Evolutionary conservation across 2,797 vertebrate genomes (phyloP).

Genomic region (Acanthis flammea): DNA sequence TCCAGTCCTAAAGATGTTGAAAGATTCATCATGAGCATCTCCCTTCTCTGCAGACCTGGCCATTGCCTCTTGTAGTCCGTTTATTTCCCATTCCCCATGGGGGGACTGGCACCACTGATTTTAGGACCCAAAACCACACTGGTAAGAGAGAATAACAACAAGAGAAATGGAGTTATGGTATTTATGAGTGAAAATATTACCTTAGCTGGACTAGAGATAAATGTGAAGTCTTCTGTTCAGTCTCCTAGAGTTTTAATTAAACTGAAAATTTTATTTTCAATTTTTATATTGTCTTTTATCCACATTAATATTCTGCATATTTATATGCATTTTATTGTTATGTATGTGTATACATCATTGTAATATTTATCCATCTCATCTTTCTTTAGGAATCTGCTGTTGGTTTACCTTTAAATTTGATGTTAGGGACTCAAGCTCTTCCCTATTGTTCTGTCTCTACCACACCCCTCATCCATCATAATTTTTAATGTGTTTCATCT

Average conservation of each 20-base stretch:
- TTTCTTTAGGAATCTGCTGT: not conserved
- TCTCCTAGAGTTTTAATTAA: not conserved
- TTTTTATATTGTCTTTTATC: not conserved
- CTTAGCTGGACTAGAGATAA: not conserved
- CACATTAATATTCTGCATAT: not conserved
- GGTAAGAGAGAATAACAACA: not conserved
- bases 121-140: not conserved
- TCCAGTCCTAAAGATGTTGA: not conserved
- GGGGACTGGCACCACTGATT: not conserved
- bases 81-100: not conserved
- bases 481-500: not conserved
- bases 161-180: not conserved
- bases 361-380: not conserved
- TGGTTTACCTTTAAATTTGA: not conserved
- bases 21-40: not conserved
- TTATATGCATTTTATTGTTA: not conserved
- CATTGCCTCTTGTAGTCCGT: fast-evolving
- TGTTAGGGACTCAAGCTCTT: not conserved
- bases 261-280: not conserved
- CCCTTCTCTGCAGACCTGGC: not conserved
- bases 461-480: not conserved
- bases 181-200: not conserved
- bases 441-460: not conserved
- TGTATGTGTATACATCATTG: fast-evolving
- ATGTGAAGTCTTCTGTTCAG: not conserved